Evolutionary conservation across 1,140 invertebrate species (phyloP).

Genomic region (Lepidostoma basale): DNA sequence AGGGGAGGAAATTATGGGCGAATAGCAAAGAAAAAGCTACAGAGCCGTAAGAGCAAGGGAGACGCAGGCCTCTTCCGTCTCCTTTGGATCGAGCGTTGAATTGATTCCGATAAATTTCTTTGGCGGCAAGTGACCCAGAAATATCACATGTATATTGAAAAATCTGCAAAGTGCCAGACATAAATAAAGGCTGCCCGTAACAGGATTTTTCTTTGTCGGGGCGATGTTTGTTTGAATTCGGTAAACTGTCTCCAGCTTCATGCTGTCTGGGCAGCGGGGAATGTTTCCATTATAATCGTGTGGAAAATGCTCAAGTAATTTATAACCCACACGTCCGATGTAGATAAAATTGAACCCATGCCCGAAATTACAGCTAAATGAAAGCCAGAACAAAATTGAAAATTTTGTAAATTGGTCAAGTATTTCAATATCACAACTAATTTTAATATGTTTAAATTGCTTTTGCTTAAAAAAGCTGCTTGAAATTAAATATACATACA

Average conservation of each 20-base stretch:
- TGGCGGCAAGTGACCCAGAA: conserved; percentile 44
- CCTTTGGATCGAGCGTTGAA: conserved; percentile 21
- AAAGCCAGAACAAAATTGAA: too few species aligned
- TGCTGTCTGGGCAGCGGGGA: too few species aligned
- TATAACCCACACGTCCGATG: too few species aligned
- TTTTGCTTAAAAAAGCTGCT: too few species aligned
- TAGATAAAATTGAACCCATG: too few species aligned
- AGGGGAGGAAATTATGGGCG: neutral
- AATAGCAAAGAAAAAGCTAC: conserved; percentile 13
- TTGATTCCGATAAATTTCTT: conserved; percentile 46
- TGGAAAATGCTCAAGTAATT: too few species aligned
- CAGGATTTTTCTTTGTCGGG: neutral
- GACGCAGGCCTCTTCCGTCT: neutral
- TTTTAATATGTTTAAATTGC: too few species aligned
- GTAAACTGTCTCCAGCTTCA: neutral
- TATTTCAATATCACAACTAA: too few species aligned
- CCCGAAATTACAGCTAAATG: too few species aligned
- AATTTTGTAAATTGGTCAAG: too few species aligned
- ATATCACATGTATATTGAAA: conserved; percentile 46
- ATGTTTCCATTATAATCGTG: too few species aligned
- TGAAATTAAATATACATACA: too few species aligned
- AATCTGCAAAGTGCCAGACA: conserved; percentile 44
- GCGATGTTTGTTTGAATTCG: conserved; percentile 12
- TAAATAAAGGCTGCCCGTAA: conserved; percentile 37
- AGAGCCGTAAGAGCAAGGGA: neutral